Base-by-base conservation (phyloP, 92 coral and sea anemone genomes). In the Actinernus sp. region DNA sequence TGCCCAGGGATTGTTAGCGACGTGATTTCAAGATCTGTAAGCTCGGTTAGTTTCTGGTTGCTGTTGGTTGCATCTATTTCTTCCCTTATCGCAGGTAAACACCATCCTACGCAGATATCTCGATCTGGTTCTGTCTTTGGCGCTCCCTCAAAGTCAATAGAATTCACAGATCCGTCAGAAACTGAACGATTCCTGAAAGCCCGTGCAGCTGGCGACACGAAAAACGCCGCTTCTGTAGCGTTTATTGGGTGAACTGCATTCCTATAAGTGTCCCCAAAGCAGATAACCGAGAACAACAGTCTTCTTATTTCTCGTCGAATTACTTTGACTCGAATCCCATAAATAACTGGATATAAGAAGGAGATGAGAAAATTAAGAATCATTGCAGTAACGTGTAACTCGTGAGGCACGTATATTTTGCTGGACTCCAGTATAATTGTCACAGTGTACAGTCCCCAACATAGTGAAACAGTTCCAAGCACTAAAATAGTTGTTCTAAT, bases 301-400 rank as follows among this genome's bases (percentile, higher is more conserved):
- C 76, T 51, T 49, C 68, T 64, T 20, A 88, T 86, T 18, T 78
- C 90, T 17, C 88, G 78, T 32, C 99, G 74, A 47, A 92, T 92
- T 40, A 46, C 81, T 68, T 88, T 74, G 43, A 95, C 83, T 40
- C 96, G 88, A 78, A 91, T 83, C 11, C 97, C 99, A 51, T 95
- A 95, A 50, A 95, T 92, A 17, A 87, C 36, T 24, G 99, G 99
- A 77, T 89, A 92, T 11, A 89, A 60, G 3, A 73, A 44, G 4
- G 83, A 54, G 38, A 82, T 83, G 1, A 89, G 58, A 49, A 70
- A 84, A 7, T 82, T 60, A 31, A 95, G 53, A 13, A 84, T 60
- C 19, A 84, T 88, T 19, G 85, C 76, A 16, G 83, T 30, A 0
- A 75, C 68, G 54, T 95, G 92, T 26, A 79, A 30, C 36, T 45